phyloP scores from a whole-genome alignment of 2,888 invertebrate species.

The Penaeus monodon region DNA sequence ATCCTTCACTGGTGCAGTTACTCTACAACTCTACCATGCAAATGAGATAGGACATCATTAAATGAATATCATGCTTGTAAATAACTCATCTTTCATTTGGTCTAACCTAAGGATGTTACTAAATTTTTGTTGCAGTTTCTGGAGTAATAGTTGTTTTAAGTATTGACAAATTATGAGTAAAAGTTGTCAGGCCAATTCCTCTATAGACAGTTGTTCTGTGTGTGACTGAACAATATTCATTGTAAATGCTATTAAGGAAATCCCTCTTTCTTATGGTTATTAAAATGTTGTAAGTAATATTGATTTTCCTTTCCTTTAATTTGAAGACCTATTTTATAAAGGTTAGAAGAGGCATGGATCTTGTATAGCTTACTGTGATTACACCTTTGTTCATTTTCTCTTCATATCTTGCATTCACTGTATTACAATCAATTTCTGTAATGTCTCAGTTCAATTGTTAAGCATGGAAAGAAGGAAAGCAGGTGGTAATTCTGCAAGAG shows the following conservation, averaged over 20 bases:
- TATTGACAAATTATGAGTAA: constrained; percentile 13
- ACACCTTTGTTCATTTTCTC: background rate
- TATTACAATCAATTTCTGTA: too few species aligned
- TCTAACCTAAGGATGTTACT: constrained; percentile 40
- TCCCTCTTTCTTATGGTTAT: constrained; percentile 46
- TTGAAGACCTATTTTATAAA: background rate
- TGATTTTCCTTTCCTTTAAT: constrained; percentile 26
- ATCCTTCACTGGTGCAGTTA: constrained; percentile 38
- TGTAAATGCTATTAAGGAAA: constrained; percentile 44
- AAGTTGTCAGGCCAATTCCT: constrained; percentile 22
- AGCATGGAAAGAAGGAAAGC: too few species aligned
- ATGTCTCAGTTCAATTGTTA: too few species aligned
- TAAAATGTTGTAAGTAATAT: constrained; percentile 40
- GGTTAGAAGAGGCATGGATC: constrained; percentile 19
- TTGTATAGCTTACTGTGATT: constrained; percentile 11
- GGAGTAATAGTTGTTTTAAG: constrained; percentile 10
- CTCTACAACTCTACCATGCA: constrained; percentile 28
- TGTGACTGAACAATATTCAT: constrained; percentile 39
- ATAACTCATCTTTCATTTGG: constrained; percentile 56
- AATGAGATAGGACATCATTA: constrained; percentile 29
- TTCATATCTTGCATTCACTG: too few species aligned
- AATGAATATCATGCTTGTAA: constrained; percentile 53
- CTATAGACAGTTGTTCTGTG: constrained; percentile 29
- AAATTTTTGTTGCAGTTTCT: constrained; percentile 45
- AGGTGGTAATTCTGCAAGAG: too few species aligned